Evolutionary conservation across 2,888 invertebrate genomes (phyloP).

Genomic region (Byasa hedistus): DNA sequence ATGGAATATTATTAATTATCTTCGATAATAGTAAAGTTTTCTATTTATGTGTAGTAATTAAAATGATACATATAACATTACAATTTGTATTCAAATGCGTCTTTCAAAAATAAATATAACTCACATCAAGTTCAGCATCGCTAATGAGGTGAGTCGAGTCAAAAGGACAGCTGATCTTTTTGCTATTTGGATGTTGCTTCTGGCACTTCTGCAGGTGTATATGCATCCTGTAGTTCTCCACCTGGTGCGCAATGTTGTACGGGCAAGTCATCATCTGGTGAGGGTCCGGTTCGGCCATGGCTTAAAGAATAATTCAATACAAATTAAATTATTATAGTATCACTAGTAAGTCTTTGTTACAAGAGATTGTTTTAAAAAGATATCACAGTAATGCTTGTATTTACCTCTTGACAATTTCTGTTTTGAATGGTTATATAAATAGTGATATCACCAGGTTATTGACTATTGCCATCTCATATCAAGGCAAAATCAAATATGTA

Average conservation of each 20-base stretch:
- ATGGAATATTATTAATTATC: no score
- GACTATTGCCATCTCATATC: no score
- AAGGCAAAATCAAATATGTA: no score
- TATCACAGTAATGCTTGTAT: no score
- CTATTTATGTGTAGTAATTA: no score
- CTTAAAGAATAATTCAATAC: neutral
- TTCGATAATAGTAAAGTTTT: no score
- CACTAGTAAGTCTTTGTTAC: no score
- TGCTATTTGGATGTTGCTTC: slow-evolving; percentile 64
- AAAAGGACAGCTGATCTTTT: slow-evolving; percentile 73
- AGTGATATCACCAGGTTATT: no score
- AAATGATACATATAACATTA: neutral
- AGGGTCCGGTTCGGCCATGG: slow-evolving; percentile 53
- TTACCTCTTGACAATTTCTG: no score
- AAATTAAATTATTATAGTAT: no score
- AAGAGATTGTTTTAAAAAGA: no score
- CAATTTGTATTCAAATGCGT: neutral
- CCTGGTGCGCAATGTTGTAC: slow-evolving; percentile 76
- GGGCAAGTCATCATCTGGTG: slow-evolving; percentile 76
- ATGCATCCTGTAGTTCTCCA: slow-evolving; percentile 75
- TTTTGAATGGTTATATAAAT: no score
- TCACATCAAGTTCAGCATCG: slow-evolving; percentile 74
- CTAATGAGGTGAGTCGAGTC: slow-evolving; percentile 77
- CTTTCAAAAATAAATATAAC: slow-evolving; percentile 33
- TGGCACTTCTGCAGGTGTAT: slow-evolving; percentile 80